Percentiles rank a stretch among this genome's conserved stretches.
Conservation (phyloP, 1,140 invertebrate genomes). For the Bactericera cockerelli region DNA sequence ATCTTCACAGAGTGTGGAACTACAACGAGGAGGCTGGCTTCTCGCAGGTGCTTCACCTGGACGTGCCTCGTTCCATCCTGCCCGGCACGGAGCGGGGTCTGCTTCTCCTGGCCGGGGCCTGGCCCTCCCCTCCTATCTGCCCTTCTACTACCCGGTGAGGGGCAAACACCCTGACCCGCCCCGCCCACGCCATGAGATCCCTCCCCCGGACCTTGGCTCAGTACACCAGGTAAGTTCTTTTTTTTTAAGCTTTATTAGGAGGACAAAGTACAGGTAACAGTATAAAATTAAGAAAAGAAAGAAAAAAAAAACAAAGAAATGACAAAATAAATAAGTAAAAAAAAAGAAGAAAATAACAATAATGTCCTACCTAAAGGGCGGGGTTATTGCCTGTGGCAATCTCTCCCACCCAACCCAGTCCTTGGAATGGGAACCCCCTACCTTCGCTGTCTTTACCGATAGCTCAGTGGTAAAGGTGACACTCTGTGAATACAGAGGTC, state of each 20-base stretch:
- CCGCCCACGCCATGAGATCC: background rate
- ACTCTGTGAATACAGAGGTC: too few species aligned
- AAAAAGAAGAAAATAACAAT: too few species aligned
- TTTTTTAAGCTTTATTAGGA: too few species aligned
- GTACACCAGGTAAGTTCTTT: background rate
- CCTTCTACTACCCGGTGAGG: background rate
- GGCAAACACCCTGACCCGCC: conserved; percentile 22
- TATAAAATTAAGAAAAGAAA: too few species aligned
- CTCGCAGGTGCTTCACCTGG: conserved; percentile 44
- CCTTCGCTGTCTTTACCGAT: too few species aligned
- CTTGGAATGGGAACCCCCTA: too few species aligned
- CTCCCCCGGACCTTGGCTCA: background rate
- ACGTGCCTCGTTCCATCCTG: conserved; percentile 40
- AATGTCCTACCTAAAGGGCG: too few species aligned
- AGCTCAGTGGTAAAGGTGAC: too few species aligned
- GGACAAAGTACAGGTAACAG: too few species aligned
- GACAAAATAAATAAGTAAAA: too few species aligned
- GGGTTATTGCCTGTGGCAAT: too few species aligned
- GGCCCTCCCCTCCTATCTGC: conserved; percentile 31
- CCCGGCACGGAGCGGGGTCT: conserved; percentile 41
- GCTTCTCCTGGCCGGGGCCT: conserved; percentile 40
- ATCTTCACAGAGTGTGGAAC: conserved; percentile 41
- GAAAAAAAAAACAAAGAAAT: too few species aligned
- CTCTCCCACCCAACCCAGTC: conserved; percentile 38
- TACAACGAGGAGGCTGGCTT: conserved; percentile 49